Evolutionary conservation across 2,113 vertebrate species (phyloP).

Genomic region (Stigmatopora nigra): DNA sequence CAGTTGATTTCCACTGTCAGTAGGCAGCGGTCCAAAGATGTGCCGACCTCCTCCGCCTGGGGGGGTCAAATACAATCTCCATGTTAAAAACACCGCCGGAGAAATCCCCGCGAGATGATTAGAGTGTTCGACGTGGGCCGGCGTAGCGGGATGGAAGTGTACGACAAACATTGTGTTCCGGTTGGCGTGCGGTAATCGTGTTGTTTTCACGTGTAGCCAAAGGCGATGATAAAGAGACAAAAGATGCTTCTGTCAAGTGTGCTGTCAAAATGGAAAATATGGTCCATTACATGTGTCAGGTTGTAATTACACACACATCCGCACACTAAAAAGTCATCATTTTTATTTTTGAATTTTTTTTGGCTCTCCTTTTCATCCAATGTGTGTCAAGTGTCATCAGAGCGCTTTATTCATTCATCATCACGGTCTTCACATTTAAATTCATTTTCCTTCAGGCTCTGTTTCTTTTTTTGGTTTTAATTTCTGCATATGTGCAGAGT

Average conservation of each 20-base stretch:
- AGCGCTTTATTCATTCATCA: constrained; percentile 68
- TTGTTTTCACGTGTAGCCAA: constrained; percentile 63
- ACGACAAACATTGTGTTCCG: constrained; percentile 49
- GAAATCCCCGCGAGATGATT: constrained; percentile 63
- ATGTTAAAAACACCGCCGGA: constrained; percentile 73
- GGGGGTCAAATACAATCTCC: constrained; percentile 79
- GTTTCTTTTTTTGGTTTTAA: constrained; percentile 29
- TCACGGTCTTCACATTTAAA: constrained; percentile 61
- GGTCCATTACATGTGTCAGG: constrained; percentile 57
- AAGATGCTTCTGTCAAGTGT: constrained; percentile 47
- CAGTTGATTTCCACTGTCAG: constrained; percentile 76
- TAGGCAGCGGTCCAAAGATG: constrained; percentile 68
- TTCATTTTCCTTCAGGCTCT: constrained; percentile 64
- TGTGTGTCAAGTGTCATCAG: constrained; percentile 66
- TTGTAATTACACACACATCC: constrained; percentile 46
- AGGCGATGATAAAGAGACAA: constrained; percentile 63
- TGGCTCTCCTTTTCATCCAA: constrained; percentile 62
- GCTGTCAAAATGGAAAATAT: constrained; percentile 62
- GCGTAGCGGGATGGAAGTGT: constrained; percentile 55
- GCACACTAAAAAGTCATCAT: constrained; percentile 46
- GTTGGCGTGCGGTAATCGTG: constrained; percentile 50
- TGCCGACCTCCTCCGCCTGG: constrained; percentile 74
- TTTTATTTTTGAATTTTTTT: constrained; percentile 29
- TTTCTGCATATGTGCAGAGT: constrained; percentile 37
- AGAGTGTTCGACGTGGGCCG: constrained; percentile 59